Evolutionary conservation across 2,113 vertebrate genomes (phyloP).

Genomic region (Amia ocellicauda): DNA sequence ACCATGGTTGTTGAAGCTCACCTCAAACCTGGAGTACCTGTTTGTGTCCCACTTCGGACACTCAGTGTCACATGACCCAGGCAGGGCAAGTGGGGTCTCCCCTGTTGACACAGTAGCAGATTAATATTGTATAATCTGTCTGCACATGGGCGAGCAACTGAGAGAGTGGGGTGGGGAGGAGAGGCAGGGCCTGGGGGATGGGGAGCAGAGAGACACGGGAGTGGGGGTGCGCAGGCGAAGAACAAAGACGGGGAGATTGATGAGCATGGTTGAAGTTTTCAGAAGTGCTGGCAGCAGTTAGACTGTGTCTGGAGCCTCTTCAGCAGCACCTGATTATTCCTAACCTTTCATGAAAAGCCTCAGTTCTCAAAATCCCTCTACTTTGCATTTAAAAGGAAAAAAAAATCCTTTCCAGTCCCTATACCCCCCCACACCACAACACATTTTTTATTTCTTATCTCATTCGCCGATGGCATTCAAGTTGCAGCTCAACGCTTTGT

Average conservation of each 20-base stretch:
- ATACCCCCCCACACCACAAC: background rate
- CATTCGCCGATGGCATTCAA: conserved; percentile 19
- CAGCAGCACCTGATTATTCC: background rate
- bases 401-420: background rate
- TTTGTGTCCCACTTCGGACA: too few species aligned
- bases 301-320: too few species aligned
- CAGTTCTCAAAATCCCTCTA: background rate
- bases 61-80: too few species aligned
- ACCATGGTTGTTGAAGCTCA: too few species aligned
- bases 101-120: too few species aligned
- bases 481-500: background rate
- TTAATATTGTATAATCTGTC: too few species aligned
- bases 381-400: conserved; percentile 3
- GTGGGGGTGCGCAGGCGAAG: background rate
- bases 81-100: too few species aligned
- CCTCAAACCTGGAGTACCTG: too few species aligned
- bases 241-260: background rate
- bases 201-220: too few species aligned
- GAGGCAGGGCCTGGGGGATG: too few species aligned
- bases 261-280: background rate
- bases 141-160: too few species aligned
- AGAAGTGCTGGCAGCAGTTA: background rate
- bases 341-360: background rate
- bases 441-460: conserved; percentile 13
- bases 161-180: too few species aligned